A percentile compares a stretch with the other conserved stretches of the same genome.
phyloP scores from a whole-genome alignment of 1,140 invertebrate species.

The Drosophila grimshawi region DNA sequence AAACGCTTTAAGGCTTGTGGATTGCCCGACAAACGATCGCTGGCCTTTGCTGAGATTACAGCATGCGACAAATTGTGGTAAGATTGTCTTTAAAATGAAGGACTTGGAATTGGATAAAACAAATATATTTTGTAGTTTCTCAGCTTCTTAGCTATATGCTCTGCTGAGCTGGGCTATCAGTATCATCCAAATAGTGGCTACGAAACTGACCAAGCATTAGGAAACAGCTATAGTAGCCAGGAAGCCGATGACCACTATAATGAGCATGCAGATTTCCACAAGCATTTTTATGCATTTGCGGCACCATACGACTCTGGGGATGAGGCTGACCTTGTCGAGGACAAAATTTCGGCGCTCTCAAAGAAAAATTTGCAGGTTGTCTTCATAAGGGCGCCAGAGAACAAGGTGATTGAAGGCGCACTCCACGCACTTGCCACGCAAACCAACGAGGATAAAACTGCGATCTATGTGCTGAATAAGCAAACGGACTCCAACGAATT shows the following conservation, averaged over 20 bases:
- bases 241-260: constrained; percentile 35
- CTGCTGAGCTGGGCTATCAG: constrained; percentile 61
- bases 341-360: constrained; percentile 43
- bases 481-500: constrained; percentile 73
- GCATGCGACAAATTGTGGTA: constrained; percentile 65
- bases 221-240: neutral
- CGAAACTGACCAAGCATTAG: neutral
- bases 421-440: constrained; percentile 69
- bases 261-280: constrained; percentile 59
- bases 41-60: constrained; percentile 47
- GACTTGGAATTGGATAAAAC: neutral
- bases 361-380: constrained; percentile 78
- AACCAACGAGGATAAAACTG: constrained; percentile 71
- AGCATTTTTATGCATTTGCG: constrained; percentile 76
- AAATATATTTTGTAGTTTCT: constrained; percentile 45
- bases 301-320: constrained; percentile 65
- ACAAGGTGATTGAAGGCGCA: constrained; percentile 69
- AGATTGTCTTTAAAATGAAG: constrained; percentile 11
- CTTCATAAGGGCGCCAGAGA: constrained; percentile 79
- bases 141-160: constrained; percentile 38
- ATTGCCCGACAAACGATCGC: constrained; percentile 41
- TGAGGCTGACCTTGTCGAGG: constrained; percentile 48
- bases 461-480: constrained; percentile 79
- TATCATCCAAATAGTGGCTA: constrained; percentile 48
- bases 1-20: constrained; percentile 42